Percentiles rank a stretch among this genome's conserved stretches.
Evolutionary conservation across 2,888 invertebrate species (phyloP).

Genomic region (Pimpla rufipes): DNA sequence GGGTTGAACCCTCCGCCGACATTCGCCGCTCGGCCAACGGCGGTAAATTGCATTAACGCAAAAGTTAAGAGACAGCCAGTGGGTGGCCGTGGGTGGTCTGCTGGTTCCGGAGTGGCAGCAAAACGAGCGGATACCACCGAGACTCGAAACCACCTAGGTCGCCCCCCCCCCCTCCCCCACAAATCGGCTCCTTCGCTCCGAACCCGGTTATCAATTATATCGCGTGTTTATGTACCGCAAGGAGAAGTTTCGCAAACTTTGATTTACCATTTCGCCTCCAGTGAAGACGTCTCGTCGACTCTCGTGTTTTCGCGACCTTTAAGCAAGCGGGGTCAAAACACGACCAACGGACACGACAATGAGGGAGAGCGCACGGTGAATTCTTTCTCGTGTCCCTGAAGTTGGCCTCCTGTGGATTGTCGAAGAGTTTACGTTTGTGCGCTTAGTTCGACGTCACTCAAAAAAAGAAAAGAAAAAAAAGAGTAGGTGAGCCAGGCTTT

Average conservation of each 20-base stretch:
- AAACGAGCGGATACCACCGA: conserved; percentile 14
- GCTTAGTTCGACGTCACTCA: not conserved
- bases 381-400: conserved; percentile 5
- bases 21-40: conserved; percentile 1
- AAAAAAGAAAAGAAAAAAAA: not conserved
- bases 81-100: not conserved
- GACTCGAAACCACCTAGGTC: conserved; percentile 15
- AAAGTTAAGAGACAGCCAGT: conserved; percentile 31
- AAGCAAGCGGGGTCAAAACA: not conserved
- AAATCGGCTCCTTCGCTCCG: conserved; percentile 24
- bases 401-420: not conserved
- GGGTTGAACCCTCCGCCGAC: not conserved
- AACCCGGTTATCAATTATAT: conserved; percentile 50
- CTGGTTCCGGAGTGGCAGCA: not conserved
- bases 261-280: conserved; percentile 41
- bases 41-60: conserved; percentile 34
- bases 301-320: conserved; percentile 13
- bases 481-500: not conserved
- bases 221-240: conserved; percentile 5
- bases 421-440: not conserved
- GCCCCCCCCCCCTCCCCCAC: no score
- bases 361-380: no score
- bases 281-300: conserved; percentile 32
- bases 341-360: conserved; percentile 21
- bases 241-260: conserved; percentile 56